phyloP scores from a whole-genome alignment of 1,140 invertebrate genomes.

The Tigriopus japonicus region DNA sequence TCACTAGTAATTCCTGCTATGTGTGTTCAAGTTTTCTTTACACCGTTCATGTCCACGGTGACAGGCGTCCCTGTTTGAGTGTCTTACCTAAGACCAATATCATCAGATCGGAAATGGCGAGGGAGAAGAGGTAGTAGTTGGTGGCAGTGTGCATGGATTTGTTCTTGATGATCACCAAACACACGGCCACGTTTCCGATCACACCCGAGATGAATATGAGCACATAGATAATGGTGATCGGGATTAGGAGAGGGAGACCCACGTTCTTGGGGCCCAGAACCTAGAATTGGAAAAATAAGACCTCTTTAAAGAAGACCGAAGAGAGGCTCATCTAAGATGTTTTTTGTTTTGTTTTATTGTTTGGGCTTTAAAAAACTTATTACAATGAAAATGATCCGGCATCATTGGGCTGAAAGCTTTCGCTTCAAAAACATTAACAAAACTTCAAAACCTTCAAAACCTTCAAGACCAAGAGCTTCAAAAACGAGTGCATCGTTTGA shows the following conservation, averaged over 20 bases:
- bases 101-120: slow-evolving; percentile 79
- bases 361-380: background rate
- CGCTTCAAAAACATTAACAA: background rate
- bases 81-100: slow-evolving; percentile 49
- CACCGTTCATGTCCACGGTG: too few relatives aligned
- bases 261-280: background rate
- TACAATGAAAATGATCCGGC: background rate
- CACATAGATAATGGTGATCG: slow-evolving; percentile 45
- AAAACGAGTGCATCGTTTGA: too few relatives aligned
- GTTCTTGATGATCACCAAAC: slow-evolving; percentile 73
- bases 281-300: background rate
- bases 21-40: too few relatives aligned
- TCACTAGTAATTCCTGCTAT: too few relatives aligned
- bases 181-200: slow-evolving; percentile 77
- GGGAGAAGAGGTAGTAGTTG: slow-evolving; percentile 78
- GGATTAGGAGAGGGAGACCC: slow-evolving; percentile 17
- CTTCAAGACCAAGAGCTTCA: too few relatives aligned
- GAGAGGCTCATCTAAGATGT: background rate
- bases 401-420: background rate
- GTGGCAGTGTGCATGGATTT: slow-evolving; percentile 39
- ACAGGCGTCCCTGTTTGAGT: too few relatives aligned
- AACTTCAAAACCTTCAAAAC: too few relatives aligned
- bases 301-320: background rate
- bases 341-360: background rate
- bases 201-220: slow-evolving; percentile 66